Evolutionary conservation across 2,888 invertebrate genomes (phyloP).

Genomic region (Frankliniella fusca): DNA sequence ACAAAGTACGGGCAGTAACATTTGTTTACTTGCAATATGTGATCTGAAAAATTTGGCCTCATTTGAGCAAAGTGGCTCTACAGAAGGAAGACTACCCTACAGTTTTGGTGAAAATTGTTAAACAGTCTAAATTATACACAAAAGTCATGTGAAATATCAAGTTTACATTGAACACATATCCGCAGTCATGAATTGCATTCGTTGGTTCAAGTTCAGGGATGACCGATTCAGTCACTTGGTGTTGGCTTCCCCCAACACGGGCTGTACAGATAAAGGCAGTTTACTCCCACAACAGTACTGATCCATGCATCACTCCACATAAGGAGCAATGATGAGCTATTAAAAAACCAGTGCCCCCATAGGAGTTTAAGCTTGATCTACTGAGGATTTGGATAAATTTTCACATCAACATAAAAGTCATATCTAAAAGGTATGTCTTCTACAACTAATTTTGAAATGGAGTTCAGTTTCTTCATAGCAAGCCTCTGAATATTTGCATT

Average conservation of each 20-base stretch:
- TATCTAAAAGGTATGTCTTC: neutral
- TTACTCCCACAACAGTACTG: too few species aligned
- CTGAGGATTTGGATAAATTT: too few species aligned
- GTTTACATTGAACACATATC: neutral
- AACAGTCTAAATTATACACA: slow-evolving; percentile 10
- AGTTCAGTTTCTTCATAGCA: neutral
- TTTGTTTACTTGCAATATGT: neutral
- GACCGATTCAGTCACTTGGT: too few species aligned
- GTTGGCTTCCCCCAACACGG: too few species aligned
- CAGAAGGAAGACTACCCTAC: slow-evolving; percentile 22
- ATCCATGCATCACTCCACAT: too few species aligned
- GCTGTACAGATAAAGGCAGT: too few species aligned
- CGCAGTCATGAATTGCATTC: neutral
- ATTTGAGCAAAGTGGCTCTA: slow-evolving; percentile 11
- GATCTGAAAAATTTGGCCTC: slow-evolving; percentile 4
- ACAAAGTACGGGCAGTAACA: neutral
- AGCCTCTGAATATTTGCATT: slow-evolving; percentile 4
- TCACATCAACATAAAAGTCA: neutral
- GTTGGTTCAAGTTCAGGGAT: neutral
- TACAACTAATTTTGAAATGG: neutral
- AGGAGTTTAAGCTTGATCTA: too few species aligned
- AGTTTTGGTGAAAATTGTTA: neutral
- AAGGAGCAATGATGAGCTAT: too few species aligned
- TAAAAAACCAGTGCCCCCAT: too few species aligned
- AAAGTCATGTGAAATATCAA: neutral